phyloP scores from a whole-genome alignment of 1,140 invertebrate species.

The Drosophila orena region DNA sequence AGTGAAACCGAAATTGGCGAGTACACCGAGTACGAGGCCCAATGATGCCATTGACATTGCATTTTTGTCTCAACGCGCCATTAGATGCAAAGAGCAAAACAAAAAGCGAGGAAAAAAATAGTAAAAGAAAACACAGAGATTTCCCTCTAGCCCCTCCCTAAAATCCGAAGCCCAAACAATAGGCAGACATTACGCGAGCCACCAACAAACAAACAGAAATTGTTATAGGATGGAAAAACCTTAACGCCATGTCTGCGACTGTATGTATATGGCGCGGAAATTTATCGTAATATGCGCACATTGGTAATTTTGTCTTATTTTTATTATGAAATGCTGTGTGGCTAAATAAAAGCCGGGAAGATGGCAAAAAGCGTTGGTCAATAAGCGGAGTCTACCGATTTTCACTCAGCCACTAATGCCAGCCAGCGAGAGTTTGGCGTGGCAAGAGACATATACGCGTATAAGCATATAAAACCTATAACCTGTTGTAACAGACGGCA shows the following conservation, averaged over 20 bases:
- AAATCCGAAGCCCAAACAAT: constrained; percentile 61
- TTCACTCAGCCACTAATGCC: constrained; percentile 47
- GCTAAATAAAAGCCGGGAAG: constrained; percentile 61
- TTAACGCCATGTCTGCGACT: constrained; percentile 13
- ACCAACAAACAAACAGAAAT: constrained; percentile 42
- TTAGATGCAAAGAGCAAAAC: constrained; percentile 76
- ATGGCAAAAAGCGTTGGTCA: constrained; percentile 55
- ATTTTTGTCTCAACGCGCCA: constrained; percentile 79
- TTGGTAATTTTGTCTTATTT: constrained; percentile 79
- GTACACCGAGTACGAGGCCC: constrained; percentile 65
- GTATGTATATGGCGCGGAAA: constrained; percentile 45
- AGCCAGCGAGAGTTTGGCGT: constrained; percentile 49
- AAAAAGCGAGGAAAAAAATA: constrained; percentile 35
- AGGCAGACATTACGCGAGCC: constrained; percentile 74
- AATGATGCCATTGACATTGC: constrained; percentile 81
- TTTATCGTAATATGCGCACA: constrained; percentile 79
- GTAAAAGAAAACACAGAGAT: constrained; percentile 46
- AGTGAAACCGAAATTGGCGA: constrained; percentile 80
- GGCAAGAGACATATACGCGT: constrained; percentile 18
- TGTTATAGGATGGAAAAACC: constrained; percentile 50
- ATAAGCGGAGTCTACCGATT: constrained; percentile 46
- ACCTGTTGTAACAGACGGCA: constrained; percentile 50
- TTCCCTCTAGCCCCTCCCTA: constrained; percentile 39
- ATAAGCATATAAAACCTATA: constrained; percentile 1
- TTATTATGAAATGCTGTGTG: constrained; percentile 72